Evolutionary conservation across 2,797 vertebrate species (phyloP).

Genomic region (Galagoides demidoff): DNA sequence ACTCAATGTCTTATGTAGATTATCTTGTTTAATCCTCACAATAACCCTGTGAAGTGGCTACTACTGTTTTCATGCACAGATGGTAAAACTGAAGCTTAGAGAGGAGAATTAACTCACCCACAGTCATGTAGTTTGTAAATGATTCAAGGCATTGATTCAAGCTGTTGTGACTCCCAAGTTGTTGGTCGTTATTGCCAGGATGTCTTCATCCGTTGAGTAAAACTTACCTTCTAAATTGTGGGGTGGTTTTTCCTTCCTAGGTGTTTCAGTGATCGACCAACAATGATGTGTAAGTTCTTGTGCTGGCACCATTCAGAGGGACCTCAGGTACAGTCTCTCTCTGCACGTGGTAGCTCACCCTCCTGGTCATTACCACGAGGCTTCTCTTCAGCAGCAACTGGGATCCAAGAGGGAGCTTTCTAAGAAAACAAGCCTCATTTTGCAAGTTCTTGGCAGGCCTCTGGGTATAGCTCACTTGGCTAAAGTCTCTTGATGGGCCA

Average conservation of each 20-base stretch:
- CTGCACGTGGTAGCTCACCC: not conserved
- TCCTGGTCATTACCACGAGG: fast-evolving
- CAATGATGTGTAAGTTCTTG: not conserved
- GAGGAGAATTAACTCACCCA: not conserved
- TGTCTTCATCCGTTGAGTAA: not conserved
- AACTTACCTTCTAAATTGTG: not conserved
- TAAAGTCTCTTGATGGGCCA: not conserved
- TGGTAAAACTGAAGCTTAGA: not conserved
- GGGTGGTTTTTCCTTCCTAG: not conserved
- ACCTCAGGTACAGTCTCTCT: not conserved
- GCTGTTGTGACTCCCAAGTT: not conserved
- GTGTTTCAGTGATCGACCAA: not conserved
- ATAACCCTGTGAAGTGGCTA: not conserved
- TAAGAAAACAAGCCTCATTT: not conserved
- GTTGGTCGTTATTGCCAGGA: not conserved
- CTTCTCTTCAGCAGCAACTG: not conserved
- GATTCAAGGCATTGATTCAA: not conserved
- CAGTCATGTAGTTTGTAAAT: not conserved
- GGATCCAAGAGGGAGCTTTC: not conserved
- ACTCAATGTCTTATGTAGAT: not conserved
- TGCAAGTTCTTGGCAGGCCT: not conserved
- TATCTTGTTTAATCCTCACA: slow-evolving; percentile 16
- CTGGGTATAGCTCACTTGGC: not conserved
- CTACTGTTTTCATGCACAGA: not conserved
- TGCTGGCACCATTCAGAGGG: not conserved